These are phyloP conservation scores for Rhynchomys soricoides DNA, from an alignment of 2,113 vertebrate species.

Conservation along the genomic window DNA sequence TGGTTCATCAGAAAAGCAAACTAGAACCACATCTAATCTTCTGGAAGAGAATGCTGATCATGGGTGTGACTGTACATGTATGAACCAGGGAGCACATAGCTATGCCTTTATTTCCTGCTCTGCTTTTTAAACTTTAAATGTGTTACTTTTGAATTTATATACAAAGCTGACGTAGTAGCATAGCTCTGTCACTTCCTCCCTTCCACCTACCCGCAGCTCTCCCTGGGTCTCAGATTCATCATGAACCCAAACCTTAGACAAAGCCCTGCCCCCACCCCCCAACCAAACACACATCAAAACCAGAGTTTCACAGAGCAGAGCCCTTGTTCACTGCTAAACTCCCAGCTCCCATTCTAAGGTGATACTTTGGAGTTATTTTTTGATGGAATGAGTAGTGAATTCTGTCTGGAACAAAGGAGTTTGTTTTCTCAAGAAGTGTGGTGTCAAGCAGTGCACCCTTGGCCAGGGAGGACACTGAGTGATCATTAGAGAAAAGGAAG, in stretches of 20 bases:
- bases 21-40: neutral
- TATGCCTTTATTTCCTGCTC: neutral
- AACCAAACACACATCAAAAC: neutral
- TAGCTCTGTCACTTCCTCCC: neutral
- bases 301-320: neutral
- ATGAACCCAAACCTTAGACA: neutral
- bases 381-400: neutral
- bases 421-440: neutral
- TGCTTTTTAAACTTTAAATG: neutral
- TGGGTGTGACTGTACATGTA: neutral
- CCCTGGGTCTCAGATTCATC: neutral
- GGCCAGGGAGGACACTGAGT: neutral
- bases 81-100: neutral
- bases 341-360: neutral
- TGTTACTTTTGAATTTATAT: neutral
- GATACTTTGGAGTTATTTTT: neutral
- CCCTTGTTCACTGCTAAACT: neutral
- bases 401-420: neutral
- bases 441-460: neutral
- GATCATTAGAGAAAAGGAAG: neutral
- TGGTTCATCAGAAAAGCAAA: neutral
- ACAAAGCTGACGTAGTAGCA: neutral
- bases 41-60: neutral
- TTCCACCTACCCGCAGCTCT: accelerated
- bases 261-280: accelerated